Percentiles rank a stretch among this genome's conserved stretches.
Evolutionary conservation across 2,113 vertebrate genomes (phyloP).

Genomic region (Onychostruthus taczanowskii): DNA sequence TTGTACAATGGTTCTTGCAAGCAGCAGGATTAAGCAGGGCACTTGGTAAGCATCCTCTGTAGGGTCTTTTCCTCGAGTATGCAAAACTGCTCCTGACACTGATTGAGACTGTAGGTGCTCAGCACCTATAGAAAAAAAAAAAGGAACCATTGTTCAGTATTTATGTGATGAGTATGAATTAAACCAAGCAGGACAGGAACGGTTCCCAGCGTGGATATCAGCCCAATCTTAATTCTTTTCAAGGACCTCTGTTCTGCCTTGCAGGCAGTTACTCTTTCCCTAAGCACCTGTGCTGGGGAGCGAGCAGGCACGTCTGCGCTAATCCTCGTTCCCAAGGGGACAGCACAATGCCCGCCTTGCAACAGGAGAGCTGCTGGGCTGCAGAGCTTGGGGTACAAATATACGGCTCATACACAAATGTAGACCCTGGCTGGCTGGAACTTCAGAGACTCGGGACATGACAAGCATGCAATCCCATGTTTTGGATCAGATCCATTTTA

Average conservation of each 20-base stretch:
- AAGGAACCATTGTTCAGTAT: neutral
- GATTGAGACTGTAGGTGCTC: neutral
- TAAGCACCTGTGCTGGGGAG: slow-evolving; percentile 29
- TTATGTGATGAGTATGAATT: neutral
- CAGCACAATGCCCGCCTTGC: neutral
- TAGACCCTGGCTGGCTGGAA: neutral
- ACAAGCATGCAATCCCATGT: neutral
- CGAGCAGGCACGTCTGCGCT: neutral
- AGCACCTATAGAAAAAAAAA: neutral
- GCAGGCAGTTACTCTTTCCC: slow-evolving; percentile 30
- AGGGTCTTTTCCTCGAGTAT: neutral
- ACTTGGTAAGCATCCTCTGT: neutral
- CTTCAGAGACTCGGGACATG: neutral
- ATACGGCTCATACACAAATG: neutral
- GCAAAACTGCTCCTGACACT: neutral
- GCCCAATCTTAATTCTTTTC: slow-evolving; percentile 29
- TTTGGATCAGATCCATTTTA: slow-evolving; percentile 3
- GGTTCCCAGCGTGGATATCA: slow-evolving; percentile 11
- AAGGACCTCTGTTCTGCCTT: neutral
- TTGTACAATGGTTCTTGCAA: neutral
- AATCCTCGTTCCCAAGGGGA: slow-evolving; percentile 41
- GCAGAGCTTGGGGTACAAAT: neutral
- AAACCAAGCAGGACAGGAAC: neutral
- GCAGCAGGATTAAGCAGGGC: neutral
- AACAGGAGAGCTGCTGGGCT: neutral